Percentiles rank a stretch among this genome's conserved stretches.
Conservation (phyloP, 2,113 vertebrate species). For the Verasper variegatus region DNA sequence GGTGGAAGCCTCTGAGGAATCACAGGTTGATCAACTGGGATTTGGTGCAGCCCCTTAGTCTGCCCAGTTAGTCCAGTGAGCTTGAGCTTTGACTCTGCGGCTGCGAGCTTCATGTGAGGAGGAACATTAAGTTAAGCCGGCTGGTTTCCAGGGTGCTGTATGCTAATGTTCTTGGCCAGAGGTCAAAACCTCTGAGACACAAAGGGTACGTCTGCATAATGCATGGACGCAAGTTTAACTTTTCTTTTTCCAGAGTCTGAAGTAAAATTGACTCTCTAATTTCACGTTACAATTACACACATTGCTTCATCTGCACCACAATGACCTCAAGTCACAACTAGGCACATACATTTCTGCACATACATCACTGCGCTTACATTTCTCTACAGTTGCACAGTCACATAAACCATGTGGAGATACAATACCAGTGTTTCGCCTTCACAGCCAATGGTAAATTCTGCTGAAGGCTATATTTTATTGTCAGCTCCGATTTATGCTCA, state of each 20-base stretch:
- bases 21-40: conserved; percentile 41
- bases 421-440: conserved; percentile 15
- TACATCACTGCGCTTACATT: no score
- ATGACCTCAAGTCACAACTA: neutral
- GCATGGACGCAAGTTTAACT: neutral
- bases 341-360: neutral
- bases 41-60: conserved; percentile 24
- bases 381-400: no score
- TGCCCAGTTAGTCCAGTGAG: conserved; percentile 17
- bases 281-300: conserved; percentile 2
- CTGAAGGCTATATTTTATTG: conserved; percentile 51
- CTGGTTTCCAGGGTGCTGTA: conserved; percentile 15
- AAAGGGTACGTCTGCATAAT: conserved; percentile 13
- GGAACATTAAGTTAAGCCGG: conserved; percentile 48
- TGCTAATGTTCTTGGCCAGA: conserved; percentile 32
- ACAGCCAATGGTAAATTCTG: conserved; percentile 27
- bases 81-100: conserved; percentile 37
- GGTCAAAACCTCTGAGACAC: conserved; percentile 11
- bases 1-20: conserved; percentile 27
- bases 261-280: conserved; percentile 5
- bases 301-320: neutral
- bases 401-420: neutral
- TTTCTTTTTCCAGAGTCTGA: neutral
- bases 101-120: conserved; percentile 27
- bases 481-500: conserved; percentile 47